Evolutionary conservation across 2,113 vertebrate genomes (phyloP).

Genomic region (Oreotrochilus melanogaster): DNA sequence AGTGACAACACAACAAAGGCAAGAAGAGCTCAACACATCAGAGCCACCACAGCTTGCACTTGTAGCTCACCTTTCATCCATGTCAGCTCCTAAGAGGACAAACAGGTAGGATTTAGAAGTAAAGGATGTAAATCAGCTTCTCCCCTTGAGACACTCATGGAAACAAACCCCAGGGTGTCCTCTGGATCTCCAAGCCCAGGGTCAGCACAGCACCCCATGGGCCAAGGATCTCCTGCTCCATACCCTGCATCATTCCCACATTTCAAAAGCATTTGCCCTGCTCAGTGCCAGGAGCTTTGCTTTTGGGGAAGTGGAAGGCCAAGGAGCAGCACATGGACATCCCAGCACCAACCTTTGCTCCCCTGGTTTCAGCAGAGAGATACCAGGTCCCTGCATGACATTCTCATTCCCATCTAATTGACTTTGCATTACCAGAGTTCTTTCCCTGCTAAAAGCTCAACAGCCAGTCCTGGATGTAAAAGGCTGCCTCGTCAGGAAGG

Average conservation of each 20-base stretch:
- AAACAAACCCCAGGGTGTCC: background rate
- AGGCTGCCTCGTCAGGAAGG: background rate
- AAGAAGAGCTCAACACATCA: background rate
- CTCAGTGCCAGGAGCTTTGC: background rate
- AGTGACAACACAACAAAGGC: background rate
- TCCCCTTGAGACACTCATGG: rapidly evolving
- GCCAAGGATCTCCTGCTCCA: rapidly evolving
- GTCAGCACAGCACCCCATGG: rapidly evolving
- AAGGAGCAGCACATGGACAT: background rate
- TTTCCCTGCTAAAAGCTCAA: background rate
- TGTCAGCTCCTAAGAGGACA: background rate
- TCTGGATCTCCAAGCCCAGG: background rate
- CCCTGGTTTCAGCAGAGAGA: background rate
- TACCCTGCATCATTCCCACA: rapidly evolving
- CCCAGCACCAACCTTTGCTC: background rate
- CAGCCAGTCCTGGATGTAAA: background rate
- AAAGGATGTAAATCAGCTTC: background rate
- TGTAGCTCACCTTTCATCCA: background rate
- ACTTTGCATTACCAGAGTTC: background rate
- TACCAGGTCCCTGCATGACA: rapidly evolving
- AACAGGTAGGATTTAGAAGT: background rate
- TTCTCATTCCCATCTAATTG: background rate
- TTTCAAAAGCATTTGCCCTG: rapidly evolving
- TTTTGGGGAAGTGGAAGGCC: background rate
- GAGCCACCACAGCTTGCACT: background rate